These are phyloP conservation scores for Papilio glaucus DNA, from an alignment of 1,140 invertebrate genomes.

Conservation along the genomic window DNA sequence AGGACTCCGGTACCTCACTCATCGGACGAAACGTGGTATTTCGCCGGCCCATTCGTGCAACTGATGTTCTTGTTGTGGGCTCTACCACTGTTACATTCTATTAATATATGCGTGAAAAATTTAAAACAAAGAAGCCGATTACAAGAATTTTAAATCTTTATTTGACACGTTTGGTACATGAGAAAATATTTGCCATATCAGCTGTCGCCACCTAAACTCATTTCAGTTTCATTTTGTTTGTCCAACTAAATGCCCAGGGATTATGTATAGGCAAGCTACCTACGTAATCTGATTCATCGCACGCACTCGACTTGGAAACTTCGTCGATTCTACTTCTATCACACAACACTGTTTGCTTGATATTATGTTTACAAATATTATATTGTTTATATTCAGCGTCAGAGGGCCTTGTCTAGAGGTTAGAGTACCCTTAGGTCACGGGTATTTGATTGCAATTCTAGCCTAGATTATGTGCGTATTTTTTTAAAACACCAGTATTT, in stretches of 20 bases:
- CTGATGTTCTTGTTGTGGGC: no score
- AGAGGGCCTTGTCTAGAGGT: background rate
- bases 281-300: constrained; percentile 28
- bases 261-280: constrained; percentile 20
- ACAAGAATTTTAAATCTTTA: background rate
- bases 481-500: no score
- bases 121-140: background rate
- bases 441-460: no score
- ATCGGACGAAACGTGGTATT: no score
- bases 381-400: background rate
- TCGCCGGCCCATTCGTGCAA: no score
- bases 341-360: constrained; percentile 16
- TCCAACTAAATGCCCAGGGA: constrained; percentile 50
- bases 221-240: constrained; percentile 57
- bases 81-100: no score
- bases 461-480: no score
- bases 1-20: no score
- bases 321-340: constrained; percentile 14
- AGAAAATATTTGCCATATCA: constrained; percentile 25
- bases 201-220: constrained; percentile 39
- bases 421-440: no score
- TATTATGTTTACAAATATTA: constrained; percentile 23
- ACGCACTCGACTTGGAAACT: constrained; percentile 27
- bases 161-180: background rate
- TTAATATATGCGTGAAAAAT: no score